Evolutionary conservation across 1,140 invertebrate genomes (phyloP).

Genomic region (Zaprionus ornatus): DNA sequence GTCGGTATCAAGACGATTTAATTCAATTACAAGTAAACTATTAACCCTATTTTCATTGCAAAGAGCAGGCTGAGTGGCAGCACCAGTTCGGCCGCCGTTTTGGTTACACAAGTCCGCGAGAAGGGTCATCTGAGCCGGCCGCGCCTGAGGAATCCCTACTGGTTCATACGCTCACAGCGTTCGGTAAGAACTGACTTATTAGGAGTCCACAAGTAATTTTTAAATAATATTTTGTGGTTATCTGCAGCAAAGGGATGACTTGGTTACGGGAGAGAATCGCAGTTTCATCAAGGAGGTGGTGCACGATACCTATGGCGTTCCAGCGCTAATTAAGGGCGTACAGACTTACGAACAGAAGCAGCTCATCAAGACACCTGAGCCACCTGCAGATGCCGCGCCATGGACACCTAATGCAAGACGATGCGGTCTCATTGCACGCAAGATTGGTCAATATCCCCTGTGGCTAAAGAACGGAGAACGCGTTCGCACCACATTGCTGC

Average conservation of each 20-base stretch:
- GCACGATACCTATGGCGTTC: conserved; percentile 86
- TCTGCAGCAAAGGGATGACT: conserved; percentile 85
- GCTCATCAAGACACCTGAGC: conserved; percentile 85
- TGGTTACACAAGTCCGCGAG: conserved; percentile 78
- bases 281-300: conserved; percentile 92
- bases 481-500: conserved; percentile 92
- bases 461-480: conserved; percentile 95
- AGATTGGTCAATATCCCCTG: conserved; percentile 96
- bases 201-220: background rate
- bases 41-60: background rate
- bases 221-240: background rate
- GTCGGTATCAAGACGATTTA: conserved; percentile 10
- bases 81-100: conserved; percentile 29
- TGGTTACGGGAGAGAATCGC: conserved; percentile 91
- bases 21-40: background rate
- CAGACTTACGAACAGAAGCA: conserved; percentile 84
- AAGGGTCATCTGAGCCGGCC: conserved; percentile 83
- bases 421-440: conserved; percentile 94
- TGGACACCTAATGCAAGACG: conserved; percentile 88
- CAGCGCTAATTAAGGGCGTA: conserved; percentile 83
- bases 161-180: conserved; percentile 85
- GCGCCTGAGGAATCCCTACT: conserved; percentile 85
- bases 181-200: conserved; percentile 79
- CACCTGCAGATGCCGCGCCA: conserved; percentile 84
- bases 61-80: conserved; percentile 37